phyloP scores from a whole-genome alignment of 2,888 invertebrate genomes.

The Sminthurinus aureus region DNA sequence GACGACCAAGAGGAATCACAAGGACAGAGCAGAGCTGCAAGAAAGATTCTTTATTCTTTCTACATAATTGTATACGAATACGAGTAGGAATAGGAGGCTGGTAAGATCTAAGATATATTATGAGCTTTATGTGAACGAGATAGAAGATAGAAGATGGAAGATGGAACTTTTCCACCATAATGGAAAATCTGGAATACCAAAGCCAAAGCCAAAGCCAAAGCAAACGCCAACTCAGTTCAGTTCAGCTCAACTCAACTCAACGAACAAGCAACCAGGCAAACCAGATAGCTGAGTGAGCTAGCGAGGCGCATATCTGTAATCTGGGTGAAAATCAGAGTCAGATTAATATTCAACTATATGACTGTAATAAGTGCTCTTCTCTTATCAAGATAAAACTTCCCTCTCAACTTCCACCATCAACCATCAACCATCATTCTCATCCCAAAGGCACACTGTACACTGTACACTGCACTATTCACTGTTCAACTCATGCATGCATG shows the following conservation, averaged over 20 bases:
- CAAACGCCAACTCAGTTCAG: too few relatives aligned
- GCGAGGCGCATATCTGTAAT: constrained; percentile 1
- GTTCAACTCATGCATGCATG: too few relatives aligned
- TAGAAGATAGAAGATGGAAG: too few relatives aligned
- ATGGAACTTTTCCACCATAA: neutral
- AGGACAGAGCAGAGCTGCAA: neutral
- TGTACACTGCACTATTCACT: too few relatives aligned
- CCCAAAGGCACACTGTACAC: constrained; percentile 32
- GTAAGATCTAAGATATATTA: too few relatives aligned
- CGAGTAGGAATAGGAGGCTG: too few relatives aligned
- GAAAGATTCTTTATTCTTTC: neutral
- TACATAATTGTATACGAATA: too few relatives aligned
- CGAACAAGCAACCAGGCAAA: too few relatives aligned
- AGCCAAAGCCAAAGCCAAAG: constrained; percentile 17
- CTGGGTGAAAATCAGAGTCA: constrained; percentile 39
- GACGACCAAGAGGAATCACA: neutral
- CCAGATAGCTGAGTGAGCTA: too few relatives aligned
- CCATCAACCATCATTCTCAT: constrained; percentile 42
- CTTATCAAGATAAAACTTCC: constrained; percentile 48
- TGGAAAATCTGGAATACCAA: constrained; percentile 31
- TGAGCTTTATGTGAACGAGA: too few relatives aligned
- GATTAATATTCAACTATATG: constrained; percentile 51
- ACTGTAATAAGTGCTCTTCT: constrained; percentile 45
- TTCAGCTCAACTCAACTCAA: too few relatives aligned
- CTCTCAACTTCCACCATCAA: constrained; percentile 50